phyloP scores from a whole-genome alignment of 2,797 vertebrate genomes.

The Enteromius fasciolatus region DNA sequence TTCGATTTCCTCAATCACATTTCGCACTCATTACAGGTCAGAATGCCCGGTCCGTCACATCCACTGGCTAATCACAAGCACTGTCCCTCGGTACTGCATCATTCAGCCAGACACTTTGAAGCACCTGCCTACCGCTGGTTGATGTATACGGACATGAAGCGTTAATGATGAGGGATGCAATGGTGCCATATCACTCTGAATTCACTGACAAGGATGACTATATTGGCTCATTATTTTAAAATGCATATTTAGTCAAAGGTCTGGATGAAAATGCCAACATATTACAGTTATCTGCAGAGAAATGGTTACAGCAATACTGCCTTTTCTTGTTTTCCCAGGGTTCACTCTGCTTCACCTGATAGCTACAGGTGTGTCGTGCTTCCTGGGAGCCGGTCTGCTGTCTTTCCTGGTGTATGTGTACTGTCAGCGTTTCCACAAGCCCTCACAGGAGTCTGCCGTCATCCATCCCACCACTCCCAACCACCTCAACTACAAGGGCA shows the following conservation, averaged over 20 bases:
- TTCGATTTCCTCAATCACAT: conserved; percentile 39
- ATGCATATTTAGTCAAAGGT: background rate
- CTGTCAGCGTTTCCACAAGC: conserved; percentile 92
- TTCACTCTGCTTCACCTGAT: conserved; percentile 96
- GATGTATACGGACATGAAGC: conserved; percentile 29
- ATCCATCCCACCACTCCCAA: conserved; percentile 90
- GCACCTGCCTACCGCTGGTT: conserved; percentile 38
- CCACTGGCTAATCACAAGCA: conserved; percentile 37
- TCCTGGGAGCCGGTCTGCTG: conserved; percentile 93
- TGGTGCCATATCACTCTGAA: background rate
- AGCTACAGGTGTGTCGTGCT: conserved; percentile 93
- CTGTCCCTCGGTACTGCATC: conserved; percentile 30
- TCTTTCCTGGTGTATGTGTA: conserved; percentile 94
- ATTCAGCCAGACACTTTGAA: conserved; percentile 45
- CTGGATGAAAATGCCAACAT: background rate
- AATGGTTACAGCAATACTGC: conserved; percentile 2
- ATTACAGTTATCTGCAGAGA: conserved; percentile 29
- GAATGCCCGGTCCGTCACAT: conserved; percentile 36
- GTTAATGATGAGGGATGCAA: conserved; percentile 39
- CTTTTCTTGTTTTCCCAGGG: conserved; percentile 73
- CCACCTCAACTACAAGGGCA: conserved; percentile 89
- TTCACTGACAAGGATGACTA: conserved; percentile 33
- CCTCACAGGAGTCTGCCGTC: conserved; percentile 89
- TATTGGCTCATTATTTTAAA: conserved; percentile 23
- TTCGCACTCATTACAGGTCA: conserved; percentile 42